Evolutionary conservation across 1,140 invertebrate species (phyloP).

Genomic region (Diplogasteroides magnus): DNA sequence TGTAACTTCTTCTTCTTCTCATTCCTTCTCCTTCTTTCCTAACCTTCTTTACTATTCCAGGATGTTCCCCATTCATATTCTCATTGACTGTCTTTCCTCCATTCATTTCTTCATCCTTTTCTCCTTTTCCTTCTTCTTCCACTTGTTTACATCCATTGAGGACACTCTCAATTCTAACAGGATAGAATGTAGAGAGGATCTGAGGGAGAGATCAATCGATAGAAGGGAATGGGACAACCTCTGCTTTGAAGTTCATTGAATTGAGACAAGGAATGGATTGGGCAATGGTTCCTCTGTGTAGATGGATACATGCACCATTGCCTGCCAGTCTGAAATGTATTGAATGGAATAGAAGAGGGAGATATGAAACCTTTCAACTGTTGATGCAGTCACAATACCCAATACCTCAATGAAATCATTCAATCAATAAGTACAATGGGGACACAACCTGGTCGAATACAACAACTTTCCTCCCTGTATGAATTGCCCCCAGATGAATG

Average conservation of each 20-base stretch:
- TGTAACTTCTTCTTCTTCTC: neutral
- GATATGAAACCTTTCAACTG: too few species aligned
- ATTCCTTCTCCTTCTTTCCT: neutral
- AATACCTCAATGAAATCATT: too few species aligned
- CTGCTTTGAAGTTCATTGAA: neutral
- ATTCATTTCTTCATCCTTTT: neutral
- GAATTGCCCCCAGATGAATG: neutral
- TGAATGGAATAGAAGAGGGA: too few species aligned
- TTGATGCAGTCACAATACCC: too few species aligned
- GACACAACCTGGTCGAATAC: too few species aligned
- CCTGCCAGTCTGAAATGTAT: neutral
- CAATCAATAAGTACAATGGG: too few species aligned
- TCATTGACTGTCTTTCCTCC: neutral
- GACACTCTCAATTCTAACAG: neutral
- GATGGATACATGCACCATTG: neutral
- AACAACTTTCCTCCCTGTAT: neutral
- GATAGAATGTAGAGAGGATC: neutral
- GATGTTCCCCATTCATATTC: too few species aligned
- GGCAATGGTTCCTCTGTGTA: neutral
- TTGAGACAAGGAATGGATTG: neutral
- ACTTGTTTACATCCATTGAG: neutral
- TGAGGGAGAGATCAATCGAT: too few species aligned
- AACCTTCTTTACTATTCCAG: too few species aligned
- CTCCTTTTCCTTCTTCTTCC: neutral
- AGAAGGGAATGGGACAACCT: neutral